Evolutionary conservation across 2,797 vertebrate species (phyloP).

Genomic region (Neosilurus mollespiculum): DNA sequence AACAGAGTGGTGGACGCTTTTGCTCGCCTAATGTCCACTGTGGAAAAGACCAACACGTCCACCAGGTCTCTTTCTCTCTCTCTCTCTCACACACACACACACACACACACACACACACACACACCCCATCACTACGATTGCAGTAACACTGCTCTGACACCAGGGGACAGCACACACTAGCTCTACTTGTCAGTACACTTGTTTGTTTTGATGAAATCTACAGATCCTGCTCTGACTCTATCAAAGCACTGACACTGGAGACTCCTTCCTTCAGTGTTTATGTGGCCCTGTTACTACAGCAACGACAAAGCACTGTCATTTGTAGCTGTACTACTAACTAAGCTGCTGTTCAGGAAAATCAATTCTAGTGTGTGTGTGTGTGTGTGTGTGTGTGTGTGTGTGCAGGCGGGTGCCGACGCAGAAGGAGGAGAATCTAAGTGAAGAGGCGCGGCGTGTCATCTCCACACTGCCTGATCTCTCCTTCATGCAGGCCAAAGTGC

Average conservation of each 20-base stretch:
- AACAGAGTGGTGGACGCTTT: slow-evolving; percentile 89
- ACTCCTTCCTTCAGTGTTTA: neutral
- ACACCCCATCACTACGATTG: neutral
- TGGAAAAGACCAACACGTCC: slow-evolving; percentile 94
- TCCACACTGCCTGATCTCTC: slow-evolving; percentile 88
- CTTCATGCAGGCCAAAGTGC: slow-evolving; percentile 98
- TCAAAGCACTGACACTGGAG: neutral
- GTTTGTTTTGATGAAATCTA: neutral
- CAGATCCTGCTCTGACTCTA: too few relatives aligned
- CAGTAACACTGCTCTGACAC: slow-evolving; percentile 1
- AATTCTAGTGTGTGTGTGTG: slow-evolving; percentile 7
- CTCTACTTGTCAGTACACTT: neutral
- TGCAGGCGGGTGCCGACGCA: slow-evolving; percentile 80
- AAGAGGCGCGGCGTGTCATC: slow-evolving; percentile 90
- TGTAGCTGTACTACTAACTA: neutral
- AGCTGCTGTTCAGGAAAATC: too few relatives aligned
- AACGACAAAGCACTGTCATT: neutral
- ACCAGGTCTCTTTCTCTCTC: slow-evolving; percentile 76
- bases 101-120: neutral
- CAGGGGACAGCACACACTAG: slow-evolving; percentile 37
- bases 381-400: neutral
- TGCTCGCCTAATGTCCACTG: slow-evolving; percentile 94
- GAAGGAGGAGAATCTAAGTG: slow-evolving; percentile 90
- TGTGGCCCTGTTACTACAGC: neutral
- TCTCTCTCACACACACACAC: neutral